These are phyloP conservation scores for Neelides folsomi DNA, from an alignment of 2,888 invertebrate species.

Conservation along the genomic window DNA sequence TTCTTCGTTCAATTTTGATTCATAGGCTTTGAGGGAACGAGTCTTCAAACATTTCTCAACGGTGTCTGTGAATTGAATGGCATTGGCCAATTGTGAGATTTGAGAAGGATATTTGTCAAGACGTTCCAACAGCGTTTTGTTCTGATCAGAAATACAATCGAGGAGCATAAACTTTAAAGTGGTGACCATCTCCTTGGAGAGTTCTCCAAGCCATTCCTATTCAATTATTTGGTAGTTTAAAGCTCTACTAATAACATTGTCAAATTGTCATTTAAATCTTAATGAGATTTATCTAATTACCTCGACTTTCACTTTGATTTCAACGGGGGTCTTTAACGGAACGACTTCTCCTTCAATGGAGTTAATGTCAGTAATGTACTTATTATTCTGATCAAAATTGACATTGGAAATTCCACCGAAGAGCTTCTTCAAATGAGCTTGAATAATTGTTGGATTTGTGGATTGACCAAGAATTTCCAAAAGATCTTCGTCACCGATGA, in stretches of 20 bases:
- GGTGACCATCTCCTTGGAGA: slow-evolving; percentile 68
- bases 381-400: slow-evolving; percentile 48
- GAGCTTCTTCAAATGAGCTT: slow-evolving; percentile 86
- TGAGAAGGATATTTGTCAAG: slow-evolving; percentile 58
- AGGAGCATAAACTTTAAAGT: slow-evolving; percentile 58
- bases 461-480: slow-evolving; percentile 89
- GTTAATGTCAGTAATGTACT: slow-evolving; percentile 54
- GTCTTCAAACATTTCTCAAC: slow-evolving; percentile 65
- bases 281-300: slow-evolving; percentile 39
- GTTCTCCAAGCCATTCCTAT: slow-evolving; percentile 60
- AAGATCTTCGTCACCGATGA: slow-evolving; percentile 93
- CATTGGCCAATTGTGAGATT: slow-evolving; percentile 71
- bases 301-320: slow-evolving; percentile 64
- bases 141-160: slow-evolving; percentile 41
- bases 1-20: slow-evolving; percentile 38
- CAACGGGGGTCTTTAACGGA: slow-evolving; percentile 51
- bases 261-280: too few species aligned
- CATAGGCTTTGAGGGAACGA: slow-evolving; percentile 47
- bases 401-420: slow-evolving; percentile 81
- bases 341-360: slow-evolving; percentile 64
- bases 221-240: background rate
- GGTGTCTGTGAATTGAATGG: slow-evolving; percentile 68
- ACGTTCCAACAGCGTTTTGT: slow-evolving; percentile 35
- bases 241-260: too few species aligned
- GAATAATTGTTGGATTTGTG: slow-evolving; percentile 74